Evolutionary conservation across 2,888 invertebrate genomes (phyloP), one percentile per base, ranked within the genome.

Genomic region (Doris montereyensis): DNA sequence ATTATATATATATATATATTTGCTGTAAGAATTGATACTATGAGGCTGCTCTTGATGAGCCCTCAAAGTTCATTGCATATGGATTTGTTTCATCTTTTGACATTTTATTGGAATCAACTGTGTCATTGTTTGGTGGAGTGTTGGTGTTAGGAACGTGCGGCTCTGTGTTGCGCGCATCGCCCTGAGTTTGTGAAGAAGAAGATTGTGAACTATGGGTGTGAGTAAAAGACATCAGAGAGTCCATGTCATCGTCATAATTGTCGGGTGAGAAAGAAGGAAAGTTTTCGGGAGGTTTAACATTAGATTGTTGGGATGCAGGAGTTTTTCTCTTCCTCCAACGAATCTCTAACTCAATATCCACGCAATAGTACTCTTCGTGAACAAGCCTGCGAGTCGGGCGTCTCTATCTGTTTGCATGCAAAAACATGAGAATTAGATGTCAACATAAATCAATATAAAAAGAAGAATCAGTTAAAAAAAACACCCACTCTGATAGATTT

Each of bases 331-430:
- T 76, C 32, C 70, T 79, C 87, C 88, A 90, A 78, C 85, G 87
- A 78, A 90, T 82, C 82, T 86, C 86, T 78, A 90, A 85, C 72
- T 87, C 86, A 71, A 89, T 85, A 82, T 90, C 89, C 77, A 89
- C 83, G 74, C 85, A 86, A 87, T 87, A 88, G 84, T 82, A 84
- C 82, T 89, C 90, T 79, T 89, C 89, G 81, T 85, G 85, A 70
- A 90, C 84, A 74, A 87, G 83, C 71, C 80, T 84, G 81, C 84
- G 81, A 76, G 83, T 84, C 70, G 86, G 86, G 83, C 83, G 84
- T 83, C 79, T 82, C 83, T 82, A 76, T 87, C 88, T 88, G 84
- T 82, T 78, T 58, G 60, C 83, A 83, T 81, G 83, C 81, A 81
- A 81, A 81, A 30, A 76, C 21, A 76, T 34, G 28, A 76, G 5